These are phyloP conservation scores for Phalacrocorax brasilianus DNA, from an alignment of 2,113 vertebrate species.

Conservation along the genomic window DNA sequence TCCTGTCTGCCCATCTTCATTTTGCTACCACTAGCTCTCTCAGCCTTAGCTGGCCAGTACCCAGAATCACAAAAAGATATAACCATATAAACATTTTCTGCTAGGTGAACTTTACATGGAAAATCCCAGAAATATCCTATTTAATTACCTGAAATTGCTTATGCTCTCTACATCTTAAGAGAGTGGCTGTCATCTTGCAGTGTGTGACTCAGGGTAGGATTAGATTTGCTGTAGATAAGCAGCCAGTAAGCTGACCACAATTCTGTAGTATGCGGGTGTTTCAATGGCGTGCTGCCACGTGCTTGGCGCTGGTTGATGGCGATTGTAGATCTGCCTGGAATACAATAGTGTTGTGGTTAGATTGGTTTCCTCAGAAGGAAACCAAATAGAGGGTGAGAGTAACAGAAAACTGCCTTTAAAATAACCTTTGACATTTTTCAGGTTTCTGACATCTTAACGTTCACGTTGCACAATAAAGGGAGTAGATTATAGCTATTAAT, in stretches of 20 bases:
- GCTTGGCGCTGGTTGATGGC: background rate
- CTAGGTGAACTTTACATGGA: background rate
- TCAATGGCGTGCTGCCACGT: background rate
- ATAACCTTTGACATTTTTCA: background rate
- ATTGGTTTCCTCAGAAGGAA: background rate
- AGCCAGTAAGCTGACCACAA: background rate
- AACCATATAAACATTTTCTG: background rate
- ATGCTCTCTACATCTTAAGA: background rate
- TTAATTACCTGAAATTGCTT: background rate
- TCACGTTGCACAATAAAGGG: background rate
- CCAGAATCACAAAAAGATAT: background rate
- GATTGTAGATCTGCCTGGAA: background rate
- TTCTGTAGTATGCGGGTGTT: background rate
- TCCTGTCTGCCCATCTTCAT: background rate
- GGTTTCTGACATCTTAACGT: background rate
- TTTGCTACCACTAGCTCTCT: background rate
- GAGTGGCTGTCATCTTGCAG: background rate
- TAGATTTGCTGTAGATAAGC: background rate
- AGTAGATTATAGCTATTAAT: background rate
- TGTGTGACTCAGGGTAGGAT: background rate
- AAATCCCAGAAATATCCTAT: background rate
- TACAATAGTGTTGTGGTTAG: background rate
- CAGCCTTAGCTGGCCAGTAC: background rate
- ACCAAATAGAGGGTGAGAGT: background rate
- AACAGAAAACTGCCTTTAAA: background rate